Evolutionary conservation across 2,113 vertebrate genomes (phyloP), one percentile per base, ranked within the genome.

Genomic region (Sterrhoptilus dennistouni): DNA sequence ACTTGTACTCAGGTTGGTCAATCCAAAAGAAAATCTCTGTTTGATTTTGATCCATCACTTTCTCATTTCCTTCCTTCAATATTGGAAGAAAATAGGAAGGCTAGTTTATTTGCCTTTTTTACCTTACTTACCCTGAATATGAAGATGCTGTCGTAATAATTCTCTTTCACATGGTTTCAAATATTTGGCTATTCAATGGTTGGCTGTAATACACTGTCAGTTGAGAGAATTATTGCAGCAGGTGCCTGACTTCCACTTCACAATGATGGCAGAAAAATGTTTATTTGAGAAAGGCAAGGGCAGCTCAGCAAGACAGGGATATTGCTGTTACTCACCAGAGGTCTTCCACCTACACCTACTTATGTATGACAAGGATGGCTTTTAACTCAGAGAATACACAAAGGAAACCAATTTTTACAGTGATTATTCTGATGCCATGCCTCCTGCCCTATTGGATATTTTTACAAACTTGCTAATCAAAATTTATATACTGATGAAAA

Each of bases 401-500:
- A 81, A 75, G 45, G 18, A 90, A 89, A 72, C 2, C 12, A 76
- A 53, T 22, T 57, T 91, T 85, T 68, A 83, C 14, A 88, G 53
- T 6, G 22, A 83, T 29, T 80, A 42, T 20, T 77, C 75, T 56
- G 36, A 94, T 8, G 5, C 18, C 8, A 15, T 33, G 52, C 3
- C 22, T 90, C n/a, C 63, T 75, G 56, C 87, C 83, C 82, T 79
- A 80, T 89, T 76, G 70, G 75, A 12, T 72, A 61, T 80, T 94
- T 93, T 94, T 56, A 91, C 27, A 79, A n/a, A 79, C 31, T 69
- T 90, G 42, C 61, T 83, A 64, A 76, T 79, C 44, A 69, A 31
- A 84, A 93, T 87, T 85, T 72, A 91, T 57, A 72, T 29, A n/a
- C 28, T 69, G 31, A 24, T 88, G 63, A 90, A 93, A 88, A 85